Percentiles rank a stretch among this genome's conserved stretches.
Evolutionary conservation across 2,113 vertebrate species (phyloP).

Genomic region (Hemichromis elongatus): DNA sequence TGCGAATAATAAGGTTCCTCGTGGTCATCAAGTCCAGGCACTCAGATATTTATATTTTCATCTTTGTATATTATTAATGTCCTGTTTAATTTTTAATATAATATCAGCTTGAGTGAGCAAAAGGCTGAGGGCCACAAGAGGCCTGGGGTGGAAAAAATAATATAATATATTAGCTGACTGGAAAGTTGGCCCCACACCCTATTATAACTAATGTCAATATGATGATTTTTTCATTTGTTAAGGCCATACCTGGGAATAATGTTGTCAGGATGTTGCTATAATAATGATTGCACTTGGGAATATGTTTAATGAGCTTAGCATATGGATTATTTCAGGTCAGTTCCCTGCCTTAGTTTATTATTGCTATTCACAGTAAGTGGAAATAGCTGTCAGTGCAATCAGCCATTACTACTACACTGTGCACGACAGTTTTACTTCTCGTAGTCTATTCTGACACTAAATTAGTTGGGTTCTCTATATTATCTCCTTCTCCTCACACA

Average conservation of each 20-base stretch:
- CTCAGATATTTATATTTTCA: conserved; percentile 23
- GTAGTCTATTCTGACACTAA: not conserved
- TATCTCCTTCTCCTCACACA: not conserved
- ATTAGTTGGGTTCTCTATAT: not conserved
- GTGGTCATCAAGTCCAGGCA: not conserved
- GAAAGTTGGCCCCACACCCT: not conserved
- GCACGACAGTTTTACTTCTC: not conserved
- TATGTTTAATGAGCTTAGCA: conserved; percentile 30
- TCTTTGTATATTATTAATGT: conserved; percentile 45
- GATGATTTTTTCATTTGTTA: not conserved
- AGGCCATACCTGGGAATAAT: not conserved
- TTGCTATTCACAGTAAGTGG: conserved; percentile 23
- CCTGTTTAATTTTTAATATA: conserved; percentile 31
- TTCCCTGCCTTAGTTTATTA: conserved; percentile 21
- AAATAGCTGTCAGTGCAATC: conserved; percentile 18
- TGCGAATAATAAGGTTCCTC: not conserved
- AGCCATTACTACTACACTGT: conserved; percentile 5
- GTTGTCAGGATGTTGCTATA: not conserved
- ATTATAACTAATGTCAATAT: not conserved
- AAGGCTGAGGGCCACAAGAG: not conserved
- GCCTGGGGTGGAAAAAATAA: not conserved
- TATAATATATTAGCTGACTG: not conserved
- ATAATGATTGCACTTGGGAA: conserved; percentile 13
- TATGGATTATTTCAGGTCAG: conserved; percentile 29
- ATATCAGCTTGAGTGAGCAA: conserved; percentile 18